Percentiles rank a stretch among this genome's conserved stretches.
Evolutionary conservation across 2,797 vertebrate species (phyloP).

Genomic region (Spea hammondii): DNA sequence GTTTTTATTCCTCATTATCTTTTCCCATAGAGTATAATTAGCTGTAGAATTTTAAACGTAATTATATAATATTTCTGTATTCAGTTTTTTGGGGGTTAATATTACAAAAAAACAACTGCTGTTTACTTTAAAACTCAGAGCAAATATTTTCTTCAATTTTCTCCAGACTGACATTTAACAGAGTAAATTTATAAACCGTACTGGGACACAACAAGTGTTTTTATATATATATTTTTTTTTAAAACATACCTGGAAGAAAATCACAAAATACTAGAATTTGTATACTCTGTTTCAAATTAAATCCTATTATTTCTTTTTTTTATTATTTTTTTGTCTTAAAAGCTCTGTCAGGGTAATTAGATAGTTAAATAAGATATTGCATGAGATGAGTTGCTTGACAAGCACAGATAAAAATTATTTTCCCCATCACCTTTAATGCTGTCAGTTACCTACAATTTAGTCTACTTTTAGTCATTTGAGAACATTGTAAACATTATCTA

Average conservation of each 20-base stretch:
- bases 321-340: too few species aligned
- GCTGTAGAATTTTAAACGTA: slow-evolving; percentile 29
- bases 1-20: slow-evolving; percentile 40
- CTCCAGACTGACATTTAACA: slow-evolving; percentile 27
- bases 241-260: too few species aligned
- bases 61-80: slow-evolving; percentile 32
- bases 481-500: slow-evolving; percentile 66
- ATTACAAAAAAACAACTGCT: slow-evolving; percentile 5
- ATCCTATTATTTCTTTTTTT: too few species aligned
- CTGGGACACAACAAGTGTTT: neutral
- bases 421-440: slow-evolving; percentile 65
- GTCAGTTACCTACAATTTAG: slow-evolving; percentile 66
- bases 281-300: neutral
- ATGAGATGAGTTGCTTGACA: slow-evolving; percentile 26
- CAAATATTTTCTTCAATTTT: slow-evolving; percentile 21
- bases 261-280: neutral
- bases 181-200: neutral
- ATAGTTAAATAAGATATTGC: neutral
- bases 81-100: neutral
- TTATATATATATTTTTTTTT: neutral
- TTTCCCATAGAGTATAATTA: slow-evolving; percentile 41
- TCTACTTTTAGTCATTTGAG: slow-evolving; percentile 70
- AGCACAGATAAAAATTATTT: slow-evolving; percentile 61
- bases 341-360: neutral
- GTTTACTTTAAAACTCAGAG: slow-evolving; percentile 3